Percentiles rank a stretch among this genome's conserved stretches.
These are phyloP conservation scores for Bolborhynchus lineola DNA, from an alignment of 2,113 vertebrate genomes.

Conservation along the genomic window DNA sequence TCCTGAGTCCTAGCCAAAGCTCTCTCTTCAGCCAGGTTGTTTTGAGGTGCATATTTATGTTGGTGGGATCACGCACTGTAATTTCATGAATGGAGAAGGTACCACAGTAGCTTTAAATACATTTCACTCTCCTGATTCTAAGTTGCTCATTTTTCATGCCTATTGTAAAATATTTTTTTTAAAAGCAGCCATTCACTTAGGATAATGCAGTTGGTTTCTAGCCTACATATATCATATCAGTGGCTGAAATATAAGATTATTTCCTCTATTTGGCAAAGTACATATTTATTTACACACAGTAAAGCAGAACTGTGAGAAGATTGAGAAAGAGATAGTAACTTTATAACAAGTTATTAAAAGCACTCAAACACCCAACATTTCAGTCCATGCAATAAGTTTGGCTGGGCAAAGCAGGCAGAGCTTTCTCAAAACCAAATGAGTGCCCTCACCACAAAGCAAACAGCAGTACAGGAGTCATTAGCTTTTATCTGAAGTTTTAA, in stretches of 20 bases:
- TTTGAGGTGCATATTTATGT: neutral
- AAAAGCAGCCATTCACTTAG: neutral
- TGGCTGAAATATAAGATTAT: neutral
- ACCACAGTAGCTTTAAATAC: neutral
- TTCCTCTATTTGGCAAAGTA: neutral
- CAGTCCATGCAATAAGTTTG: neutral
- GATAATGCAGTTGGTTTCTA: neutral
- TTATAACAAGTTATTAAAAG: neutral
- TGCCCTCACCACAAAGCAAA: neutral
- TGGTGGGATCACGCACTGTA: neutral
- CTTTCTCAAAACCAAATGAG: neutral
- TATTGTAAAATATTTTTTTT: neutral
- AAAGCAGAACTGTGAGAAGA: neutral
- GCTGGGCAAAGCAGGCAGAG: neutral
- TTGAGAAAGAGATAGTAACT: neutral
- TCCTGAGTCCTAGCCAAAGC: too few relatives aligned
- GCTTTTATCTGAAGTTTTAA: neutral
- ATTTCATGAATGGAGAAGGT: neutral
- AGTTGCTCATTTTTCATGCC: neutral
- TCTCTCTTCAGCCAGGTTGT: too few relatives aligned
- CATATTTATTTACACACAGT: neutral
- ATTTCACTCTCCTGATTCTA: neutral
- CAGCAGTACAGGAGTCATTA: neutral
- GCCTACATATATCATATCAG: neutral
- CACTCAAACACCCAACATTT: neutral